phyloP scores from a whole-genome alignment of 2,888 invertebrate species.

The Stratiomys singularior region DNA sequence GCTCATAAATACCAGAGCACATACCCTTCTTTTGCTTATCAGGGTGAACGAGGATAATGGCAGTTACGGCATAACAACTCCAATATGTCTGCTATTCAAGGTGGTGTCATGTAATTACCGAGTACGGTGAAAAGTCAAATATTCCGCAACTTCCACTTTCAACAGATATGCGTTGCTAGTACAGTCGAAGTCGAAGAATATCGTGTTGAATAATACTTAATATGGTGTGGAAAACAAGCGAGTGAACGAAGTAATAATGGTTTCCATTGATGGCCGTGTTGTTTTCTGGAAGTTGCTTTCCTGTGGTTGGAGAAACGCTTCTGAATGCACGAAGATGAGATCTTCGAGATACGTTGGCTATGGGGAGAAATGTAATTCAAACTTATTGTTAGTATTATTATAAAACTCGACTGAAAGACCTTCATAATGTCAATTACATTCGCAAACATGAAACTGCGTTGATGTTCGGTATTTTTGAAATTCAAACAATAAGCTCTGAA shows the following conservation, averaged over 20 bases:
- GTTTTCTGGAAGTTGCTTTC: too few relatives aligned
- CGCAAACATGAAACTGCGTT: too few relatives aligned
- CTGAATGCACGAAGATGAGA: too few relatives aligned
- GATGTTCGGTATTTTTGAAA: too few relatives aligned
- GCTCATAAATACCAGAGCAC: not conserved
- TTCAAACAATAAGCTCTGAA: too few relatives aligned
- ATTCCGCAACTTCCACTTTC: not conserved
- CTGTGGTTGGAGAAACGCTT: too few relatives aligned
- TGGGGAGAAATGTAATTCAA: too few relatives aligned
- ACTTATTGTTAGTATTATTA: too few relatives aligned
- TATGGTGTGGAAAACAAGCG: conserved; percentile 2
- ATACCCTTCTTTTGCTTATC: not conserved
- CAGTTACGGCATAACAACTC: not conserved
- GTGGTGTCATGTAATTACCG: conserved; percentile 4
- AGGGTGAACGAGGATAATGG: not conserved
- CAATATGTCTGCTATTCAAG: not conserved
- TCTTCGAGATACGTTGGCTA: too few relatives aligned
- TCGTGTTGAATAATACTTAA: not conserved
- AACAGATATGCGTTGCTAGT: not conserved
- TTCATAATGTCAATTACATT: too few relatives aligned
- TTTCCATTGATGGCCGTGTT: too few relatives aligned
- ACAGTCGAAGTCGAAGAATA: not conserved
- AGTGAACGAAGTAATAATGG: not conserved
- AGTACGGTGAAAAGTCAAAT: conserved; percentile 3
- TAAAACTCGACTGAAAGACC: too few relatives aligned